These are phyloP conservation scores for Leucania comma DNA, from an alignment of 2,888 invertebrate species.

Conservation along the genomic window DNA sequence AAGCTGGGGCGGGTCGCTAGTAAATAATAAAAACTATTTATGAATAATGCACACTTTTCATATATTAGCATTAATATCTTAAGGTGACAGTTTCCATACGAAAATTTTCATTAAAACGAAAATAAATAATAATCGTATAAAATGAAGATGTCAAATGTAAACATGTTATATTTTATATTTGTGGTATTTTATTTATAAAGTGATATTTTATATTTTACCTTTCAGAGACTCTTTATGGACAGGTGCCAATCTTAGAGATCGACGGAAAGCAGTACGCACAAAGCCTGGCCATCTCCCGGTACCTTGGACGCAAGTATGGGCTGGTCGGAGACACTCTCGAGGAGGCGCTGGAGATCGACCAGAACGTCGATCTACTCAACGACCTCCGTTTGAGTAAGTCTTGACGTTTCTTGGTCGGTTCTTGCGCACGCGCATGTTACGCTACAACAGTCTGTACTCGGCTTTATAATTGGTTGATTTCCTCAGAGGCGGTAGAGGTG, in stretches of 20 bases:
- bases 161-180: not conserved
- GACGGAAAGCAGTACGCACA: constrained; percentile 14
- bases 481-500: constrained; percentile 59
- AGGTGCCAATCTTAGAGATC: constrained; percentile 18
- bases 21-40: no score
- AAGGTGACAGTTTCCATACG: no score
- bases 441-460: no score
- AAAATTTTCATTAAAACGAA: no score
- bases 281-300: constrained; percentile 14
- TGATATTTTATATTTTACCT: not conserved
- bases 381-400: constrained; percentile 9
- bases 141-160: no score
- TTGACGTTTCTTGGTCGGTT: not conserved
- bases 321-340: constrained; percentile 78
- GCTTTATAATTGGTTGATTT: not conserved
- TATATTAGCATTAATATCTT: not conserved
- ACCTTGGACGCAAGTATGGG: constrained; percentile 22
- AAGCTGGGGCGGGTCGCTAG: no score
- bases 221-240: constrained; percentile 18
- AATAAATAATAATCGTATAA: no score
- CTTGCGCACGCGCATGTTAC: no score
- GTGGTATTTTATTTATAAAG: no score
- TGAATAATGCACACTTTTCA: no score
- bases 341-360: constrained; percentile 91
- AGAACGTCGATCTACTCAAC: constrained; percentile 15